A percentile compares a stretch with the other conserved stretches of the same genome.
phyloP scores from a whole-genome alignment of 2,113 vertebrate genomes.

The Parus major region DNA sequence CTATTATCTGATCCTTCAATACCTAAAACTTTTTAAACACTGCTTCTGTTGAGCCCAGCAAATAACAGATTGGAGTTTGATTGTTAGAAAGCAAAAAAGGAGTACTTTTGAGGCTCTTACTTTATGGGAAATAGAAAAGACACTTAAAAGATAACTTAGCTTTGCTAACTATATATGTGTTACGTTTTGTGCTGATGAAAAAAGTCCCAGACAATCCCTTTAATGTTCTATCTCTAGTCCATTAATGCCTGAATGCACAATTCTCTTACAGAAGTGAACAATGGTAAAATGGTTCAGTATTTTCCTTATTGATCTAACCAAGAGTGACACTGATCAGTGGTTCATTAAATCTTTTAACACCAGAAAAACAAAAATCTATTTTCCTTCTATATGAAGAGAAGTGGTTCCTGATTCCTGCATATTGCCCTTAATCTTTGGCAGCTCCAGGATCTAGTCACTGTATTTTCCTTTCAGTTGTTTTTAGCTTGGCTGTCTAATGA shows the following conservation, averaged over 20 bases:
- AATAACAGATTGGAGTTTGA: neutral
- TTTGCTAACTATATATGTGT: neutral
- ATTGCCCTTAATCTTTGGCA: neutral
- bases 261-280: neutral
- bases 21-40: neutral
- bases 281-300: neutral
- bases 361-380: neutral
- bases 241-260: neutral
- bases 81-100: neutral
- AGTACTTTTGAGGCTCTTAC: neutral
- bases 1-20: neutral
- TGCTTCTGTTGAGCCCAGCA: neutral
- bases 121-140: neutral
- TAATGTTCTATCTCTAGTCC: neutral
- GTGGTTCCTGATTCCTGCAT: neutral
- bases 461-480: neutral
- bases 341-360: constrained; percentile 41
- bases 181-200: neutral
- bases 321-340: neutral
- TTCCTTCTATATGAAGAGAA: constrained; percentile 18
- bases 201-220: neutral
- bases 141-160: neutral
- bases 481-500: neutral
- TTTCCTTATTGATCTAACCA: constrained; percentile 54
- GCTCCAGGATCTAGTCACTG: neutral